Conservation (phyloP, 2,113 vertebrate genomes). For the Furnarius figulus region DNA sequence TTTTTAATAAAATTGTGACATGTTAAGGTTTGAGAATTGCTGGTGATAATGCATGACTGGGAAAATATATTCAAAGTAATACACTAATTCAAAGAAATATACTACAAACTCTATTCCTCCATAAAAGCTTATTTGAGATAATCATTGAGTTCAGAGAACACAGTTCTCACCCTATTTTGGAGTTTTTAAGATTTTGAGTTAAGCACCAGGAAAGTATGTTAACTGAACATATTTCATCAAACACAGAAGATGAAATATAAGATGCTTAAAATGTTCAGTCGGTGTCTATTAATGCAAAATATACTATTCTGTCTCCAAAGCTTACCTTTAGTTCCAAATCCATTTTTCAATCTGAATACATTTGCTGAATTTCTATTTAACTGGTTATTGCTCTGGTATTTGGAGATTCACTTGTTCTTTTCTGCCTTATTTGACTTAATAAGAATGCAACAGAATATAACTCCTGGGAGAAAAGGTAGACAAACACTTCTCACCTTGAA, state of each 20-base stretch:
- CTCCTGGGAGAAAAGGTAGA: background rate
- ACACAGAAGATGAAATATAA: background rate
- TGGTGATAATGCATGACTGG: background rate
- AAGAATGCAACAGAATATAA: background rate
- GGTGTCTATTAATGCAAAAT: background rate
- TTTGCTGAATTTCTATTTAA: background rate
- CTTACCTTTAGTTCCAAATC: background rate
- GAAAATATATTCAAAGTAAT: background rate
- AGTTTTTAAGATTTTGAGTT: background rate
- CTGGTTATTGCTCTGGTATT: background rate
- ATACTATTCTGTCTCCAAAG: background rate
- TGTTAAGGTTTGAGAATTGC: background rate
- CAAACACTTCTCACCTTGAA: background rate
- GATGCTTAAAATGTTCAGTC: background rate
- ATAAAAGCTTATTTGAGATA: background rate
- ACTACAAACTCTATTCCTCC: background rate
- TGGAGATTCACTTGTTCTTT: background rate
- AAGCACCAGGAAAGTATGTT: background rate
- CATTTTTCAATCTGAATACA: background rate
- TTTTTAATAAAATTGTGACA: background rate
- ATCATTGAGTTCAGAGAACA: background rate
- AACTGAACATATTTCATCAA: background rate
- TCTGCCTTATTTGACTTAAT: background rate
- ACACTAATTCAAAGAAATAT: background rate
- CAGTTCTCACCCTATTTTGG: background rate